Base-by-base conservation (phyloP, 2,888 invertebrate species). In the Ophioninae sp. region DNA sequence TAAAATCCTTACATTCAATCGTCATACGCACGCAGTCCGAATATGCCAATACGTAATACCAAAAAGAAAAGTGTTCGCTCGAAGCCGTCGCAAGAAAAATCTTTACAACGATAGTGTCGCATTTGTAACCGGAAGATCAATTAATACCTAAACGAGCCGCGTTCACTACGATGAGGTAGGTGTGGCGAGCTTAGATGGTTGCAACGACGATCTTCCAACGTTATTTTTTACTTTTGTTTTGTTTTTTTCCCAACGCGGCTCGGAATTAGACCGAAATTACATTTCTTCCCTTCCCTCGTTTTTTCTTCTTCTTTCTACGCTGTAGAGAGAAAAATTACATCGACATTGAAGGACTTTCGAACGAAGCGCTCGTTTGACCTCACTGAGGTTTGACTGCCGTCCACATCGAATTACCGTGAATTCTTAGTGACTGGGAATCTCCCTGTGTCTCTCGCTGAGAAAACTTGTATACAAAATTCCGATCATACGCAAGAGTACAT, bases 101-200 rank as follows among this genome's bases (percentile, higher is more conserved):
- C 23, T 74, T 56, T 56, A 67, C 69, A 64, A 61, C 51, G 78
- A 77, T 73, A 64, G 68, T 71, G 61, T 67, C 75, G 81, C 67
- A 61, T 59, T 78, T 30, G 59, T 71, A 78, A 81, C 65, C 80
- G 74, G 75, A 81, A 81, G 83, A 81, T 81, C 75, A 75, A 69
- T 67, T 37, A 78, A 84, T 67, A 69, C 2, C 44, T 68, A 71
- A 67, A 79, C 78, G 79, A 84, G 81, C 79, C 81, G 72, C 75
- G 61, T 84, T 63, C 67, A 73, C 79, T 84, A 82, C 84, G 84
- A 68, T 84, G 84, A 84, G 84, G 84, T 84, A 84, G 84, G 84
- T 84, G 75, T 76, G 81, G 69, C 81, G 78, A 84, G 84, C 68
- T 72, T 68, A 37, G 72, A 76, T 82, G 84, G 23, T 84, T 79